phyloP scores from a whole-genome alignment of 2,113 vertebrate genomes.

The Eolophus roseicapilla region DNA sequence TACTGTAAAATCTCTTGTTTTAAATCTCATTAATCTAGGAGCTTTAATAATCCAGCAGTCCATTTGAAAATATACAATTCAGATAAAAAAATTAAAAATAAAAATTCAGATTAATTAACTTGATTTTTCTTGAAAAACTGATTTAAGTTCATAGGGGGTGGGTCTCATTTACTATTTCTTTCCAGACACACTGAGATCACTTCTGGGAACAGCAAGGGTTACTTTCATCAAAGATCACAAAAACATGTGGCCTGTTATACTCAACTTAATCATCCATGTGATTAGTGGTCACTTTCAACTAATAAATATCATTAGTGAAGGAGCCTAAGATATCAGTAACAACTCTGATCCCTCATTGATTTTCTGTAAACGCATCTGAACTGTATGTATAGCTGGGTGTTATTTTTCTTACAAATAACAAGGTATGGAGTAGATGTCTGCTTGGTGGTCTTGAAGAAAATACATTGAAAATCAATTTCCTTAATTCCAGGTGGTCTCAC shows the following conservation, averaged over 20 bases:
- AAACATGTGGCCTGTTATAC: not conserved
- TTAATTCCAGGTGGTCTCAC: not conserved
- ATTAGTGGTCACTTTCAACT: not conserved
- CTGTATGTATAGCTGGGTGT: not conserved
- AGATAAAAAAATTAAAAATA: not conserved
- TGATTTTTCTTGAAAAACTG: not conserved
- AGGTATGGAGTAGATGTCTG: not conserved
- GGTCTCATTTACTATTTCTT: not conserved
- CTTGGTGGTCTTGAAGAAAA: not conserved
- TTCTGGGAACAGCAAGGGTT: not conserved
- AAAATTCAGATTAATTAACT: not conserved
- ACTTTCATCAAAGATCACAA: not conserved
- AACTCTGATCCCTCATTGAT: not conserved
- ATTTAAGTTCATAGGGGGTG: not conserved
- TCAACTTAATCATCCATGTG: not conserved
- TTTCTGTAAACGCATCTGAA: not conserved
- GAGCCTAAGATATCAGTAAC: not conserved
- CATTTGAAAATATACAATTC: not conserved
- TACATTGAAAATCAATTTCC: not conserved
- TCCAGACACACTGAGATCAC: not conserved
- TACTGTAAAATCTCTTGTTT: slow-evolving; percentile 42
- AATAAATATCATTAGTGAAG: not conserved
- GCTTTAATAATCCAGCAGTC: not conserved
- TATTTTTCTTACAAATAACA: not conserved
- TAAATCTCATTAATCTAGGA: slow-evolving; percentile 28